Base-by-base conservation (phyloP, 1,140 invertebrate genomes). In the Saccostrea echinata region DNA sequence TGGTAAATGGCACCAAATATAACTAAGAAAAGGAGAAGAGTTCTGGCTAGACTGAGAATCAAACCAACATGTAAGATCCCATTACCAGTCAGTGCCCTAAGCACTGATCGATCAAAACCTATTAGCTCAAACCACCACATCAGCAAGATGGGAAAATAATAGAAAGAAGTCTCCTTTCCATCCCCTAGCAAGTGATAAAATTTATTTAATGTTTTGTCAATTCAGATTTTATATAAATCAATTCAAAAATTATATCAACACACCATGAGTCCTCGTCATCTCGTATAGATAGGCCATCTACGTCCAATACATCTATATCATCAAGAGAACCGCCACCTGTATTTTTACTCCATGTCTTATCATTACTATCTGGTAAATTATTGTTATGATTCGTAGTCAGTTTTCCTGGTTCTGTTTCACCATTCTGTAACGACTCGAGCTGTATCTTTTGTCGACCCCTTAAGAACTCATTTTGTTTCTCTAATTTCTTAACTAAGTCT, bases 401-500 rank as follows among this genome's bases (percentile, higher is more conserved):
- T 86, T 90, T 90, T 27, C 89, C 90, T 43, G 76, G 81, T 55
- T 90, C 89, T 76, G 87, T 88, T 87, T 92, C 91, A 51, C 91
- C 89, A 84, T 91, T 90, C 64, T 89, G 86, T 53, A 88, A 76
- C 11, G 84, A 53, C 27, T 91, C 91, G 43, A 90, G 68, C 76
- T 87, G 90, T 16, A 90, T 80, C 90, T 93, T 93, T 89, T 94
- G 92, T 90, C 94, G 94, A 64, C 90, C 93, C 88, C 94, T 89
- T 43, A 95, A 85, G 35, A 94, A 91, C 90, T 94, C 94, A 92
- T 95, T 95, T 87, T 95, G 94, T 33, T 93, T 90, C 88, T 95
- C 94, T 76, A 95, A 89, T 90, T 95, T 94, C 86, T 94, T 94
- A 27, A 95, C 95, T 84, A 95, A 90, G 82, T 94, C 93, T 89